phyloP scores from a whole-genome alignment of 2,797 vertebrate species.

The Lateolabrax maculatus region DNA sequence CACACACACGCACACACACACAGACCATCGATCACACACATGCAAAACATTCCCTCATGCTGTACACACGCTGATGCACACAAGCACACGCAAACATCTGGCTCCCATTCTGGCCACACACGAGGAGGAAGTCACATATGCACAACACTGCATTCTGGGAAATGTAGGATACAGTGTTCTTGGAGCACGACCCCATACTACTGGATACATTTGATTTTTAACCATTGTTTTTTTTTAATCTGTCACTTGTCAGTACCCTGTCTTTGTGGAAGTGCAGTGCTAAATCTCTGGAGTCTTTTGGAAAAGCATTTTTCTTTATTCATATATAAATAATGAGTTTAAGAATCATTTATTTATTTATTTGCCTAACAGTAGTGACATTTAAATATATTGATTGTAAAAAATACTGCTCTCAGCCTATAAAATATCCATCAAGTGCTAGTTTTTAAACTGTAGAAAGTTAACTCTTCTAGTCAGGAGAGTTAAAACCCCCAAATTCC shows the following conservation, averaged over 20 bases:
- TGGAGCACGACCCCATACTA: background rate
- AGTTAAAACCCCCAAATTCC: background rate
- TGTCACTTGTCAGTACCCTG: background rate
- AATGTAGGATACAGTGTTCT: background rate
- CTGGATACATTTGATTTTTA: too few relatives aligned
- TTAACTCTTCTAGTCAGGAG: background rate
- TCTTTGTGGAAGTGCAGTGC: background rate
- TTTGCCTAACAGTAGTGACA: background rate
- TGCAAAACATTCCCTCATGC: background rate
- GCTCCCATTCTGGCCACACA: slow-evolving; percentile 6
- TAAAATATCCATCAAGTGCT: background rate
- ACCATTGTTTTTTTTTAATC: too few relatives aligned
- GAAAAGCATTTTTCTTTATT: background rate
- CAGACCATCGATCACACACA: background rate
- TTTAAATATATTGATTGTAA: background rate
- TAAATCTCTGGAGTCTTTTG: background rate
- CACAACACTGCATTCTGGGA: background rate
- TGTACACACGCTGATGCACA: background rate
- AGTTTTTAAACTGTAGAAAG: background rate
- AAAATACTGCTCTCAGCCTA: too few relatives aligned
- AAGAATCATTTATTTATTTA: background rate
- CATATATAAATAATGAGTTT: background rate
- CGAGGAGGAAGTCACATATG: background rate
- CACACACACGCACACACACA: too few relatives aligned
- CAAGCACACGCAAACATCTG: slow-evolving; percentile 11